Evolutionary conservation across 2,888 invertebrate genomes (phyloP).

Genomic region (Hemicrepidius hirtus): DNA sequence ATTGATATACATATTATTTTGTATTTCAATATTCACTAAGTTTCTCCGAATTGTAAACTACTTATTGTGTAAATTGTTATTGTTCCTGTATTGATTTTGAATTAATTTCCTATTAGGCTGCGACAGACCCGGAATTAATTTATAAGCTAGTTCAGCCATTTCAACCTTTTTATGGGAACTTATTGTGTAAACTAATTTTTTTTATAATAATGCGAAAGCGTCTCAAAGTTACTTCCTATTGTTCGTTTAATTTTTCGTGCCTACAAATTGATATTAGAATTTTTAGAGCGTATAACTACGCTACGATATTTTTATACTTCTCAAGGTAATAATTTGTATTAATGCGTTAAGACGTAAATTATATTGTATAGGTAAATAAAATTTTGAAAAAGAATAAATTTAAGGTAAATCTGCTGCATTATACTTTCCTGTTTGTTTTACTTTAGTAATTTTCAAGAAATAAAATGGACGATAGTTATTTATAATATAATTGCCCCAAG

Average conservation of each 20-base stretch:
- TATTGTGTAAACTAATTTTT: background rate
- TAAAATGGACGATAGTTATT: too few species aligned
- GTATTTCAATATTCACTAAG: background rate
- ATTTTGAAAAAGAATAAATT: too few species aligned
- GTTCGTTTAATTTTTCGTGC: constrained; percentile 10
- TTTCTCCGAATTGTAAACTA: background rate
- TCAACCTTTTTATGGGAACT: background rate
- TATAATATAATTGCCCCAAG: too few species aligned
- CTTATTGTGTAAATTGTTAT: constrained; percentile 10
- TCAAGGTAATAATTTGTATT: too few species aligned
- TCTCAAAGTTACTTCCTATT: background rate
- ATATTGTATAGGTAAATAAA: too few species aligned
- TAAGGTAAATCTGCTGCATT: too few species aligned
- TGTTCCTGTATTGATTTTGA: constrained; percentile 14
- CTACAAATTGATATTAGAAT: constrained; percentile 2
- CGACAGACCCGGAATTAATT: constrained; percentile 7
- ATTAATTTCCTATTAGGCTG: constrained; percentile 10
- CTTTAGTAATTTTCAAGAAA: too few species aligned
- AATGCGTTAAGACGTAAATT: too few species aligned
- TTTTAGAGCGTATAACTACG: constrained; percentile 9
- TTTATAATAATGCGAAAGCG: background rate
- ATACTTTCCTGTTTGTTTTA: too few species aligned
- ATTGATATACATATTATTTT: too few species aligned
- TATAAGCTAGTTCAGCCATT: constrained; percentile 7
- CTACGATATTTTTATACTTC: too few species aligned